phyloP scores from a whole-genome alignment of 2,113 vertebrate species.

The Penelope pileata region DNA sequence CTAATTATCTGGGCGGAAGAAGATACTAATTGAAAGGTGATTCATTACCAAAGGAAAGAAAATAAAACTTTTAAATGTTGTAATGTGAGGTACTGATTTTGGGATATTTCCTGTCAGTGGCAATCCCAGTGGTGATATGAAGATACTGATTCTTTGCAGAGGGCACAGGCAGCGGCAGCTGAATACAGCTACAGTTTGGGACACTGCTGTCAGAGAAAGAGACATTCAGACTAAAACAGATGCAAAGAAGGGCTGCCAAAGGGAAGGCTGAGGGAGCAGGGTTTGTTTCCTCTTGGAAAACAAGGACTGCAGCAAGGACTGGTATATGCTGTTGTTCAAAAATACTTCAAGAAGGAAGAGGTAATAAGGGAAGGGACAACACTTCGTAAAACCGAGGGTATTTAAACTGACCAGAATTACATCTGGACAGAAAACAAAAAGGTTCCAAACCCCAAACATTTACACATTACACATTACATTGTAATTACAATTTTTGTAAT shows the following conservation, averaged over 20 bases:
- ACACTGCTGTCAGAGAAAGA: neutral
- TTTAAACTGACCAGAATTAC: neutral
- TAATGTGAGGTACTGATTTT: neutral
- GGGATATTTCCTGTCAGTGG: neutral
- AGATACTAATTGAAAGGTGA: neutral
- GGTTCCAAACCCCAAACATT: neutral
- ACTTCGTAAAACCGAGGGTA: neutral
- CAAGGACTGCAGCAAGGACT: neutral
- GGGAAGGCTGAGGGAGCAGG: neutral
- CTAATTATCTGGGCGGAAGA: neutral
- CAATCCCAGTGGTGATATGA: neutral
- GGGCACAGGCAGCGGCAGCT: neutral
- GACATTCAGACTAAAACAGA: constrained; percentile 32
- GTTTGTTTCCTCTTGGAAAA: neutral
- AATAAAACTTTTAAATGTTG: neutral
- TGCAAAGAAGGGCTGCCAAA: constrained; percentile 34
- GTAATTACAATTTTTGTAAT: too few species aligned
- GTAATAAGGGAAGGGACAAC: neutral
- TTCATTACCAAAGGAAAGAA: neutral
- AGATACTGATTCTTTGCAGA: neutral
- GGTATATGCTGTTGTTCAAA: neutral
- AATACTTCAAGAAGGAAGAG: neutral
- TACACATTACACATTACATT: too few species aligned
- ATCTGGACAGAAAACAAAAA: neutral
- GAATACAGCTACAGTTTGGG: constrained; percentile 27